phyloP scores from a whole-genome alignment of 2,888 invertebrate genomes.

The Caenorhabditis sp. region DNA sequence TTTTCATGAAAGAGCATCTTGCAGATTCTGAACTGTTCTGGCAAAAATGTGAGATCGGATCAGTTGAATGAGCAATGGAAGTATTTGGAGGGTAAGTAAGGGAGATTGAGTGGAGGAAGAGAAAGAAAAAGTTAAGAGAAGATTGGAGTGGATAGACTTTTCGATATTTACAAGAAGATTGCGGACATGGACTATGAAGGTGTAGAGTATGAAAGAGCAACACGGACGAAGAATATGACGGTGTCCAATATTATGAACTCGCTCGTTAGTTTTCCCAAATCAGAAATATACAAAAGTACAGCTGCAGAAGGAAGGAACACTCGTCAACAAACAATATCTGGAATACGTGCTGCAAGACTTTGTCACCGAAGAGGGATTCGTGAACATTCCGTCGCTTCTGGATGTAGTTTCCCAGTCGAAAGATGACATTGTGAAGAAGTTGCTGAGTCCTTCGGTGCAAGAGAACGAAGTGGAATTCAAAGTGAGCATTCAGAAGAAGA shows the following conservation, averaged over 20 bases:
- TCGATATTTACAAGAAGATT: conserved; percentile 38
- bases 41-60: conserved; percentile 15
- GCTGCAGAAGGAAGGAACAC: conserved; percentile 18
- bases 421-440: conserved; percentile 15
- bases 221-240: conserved; percentile 19
- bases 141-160: conserved; percentile 35
- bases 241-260: conserved; percentile 13
- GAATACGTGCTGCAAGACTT: conserved; percentile 32
- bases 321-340: conserved; percentile 36
- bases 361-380: conserved; percentile 13
- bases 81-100: conserved; percentile 3
- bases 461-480: conserved; percentile 1
- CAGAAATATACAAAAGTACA: background rate
- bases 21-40: conserved; percentile 37
- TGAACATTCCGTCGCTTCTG: conserved; percentile 32
- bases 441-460: conserved; percentile 18
- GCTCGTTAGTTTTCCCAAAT: conserved; percentile 8
- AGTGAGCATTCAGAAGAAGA: background rate
- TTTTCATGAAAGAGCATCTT: background rate
- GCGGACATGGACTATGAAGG: conserved; percentile 27
- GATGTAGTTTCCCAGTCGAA: background rate
- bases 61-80: conserved; percentile 35
- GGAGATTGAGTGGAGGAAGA: background rate
- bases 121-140: conserved; percentile 21
- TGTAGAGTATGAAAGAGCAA: conserved; percentile 25